phyloP scores from a whole-genome alignment of 2,888 invertebrate genomes.

The Xestoiulus laeticollis region DNA sequence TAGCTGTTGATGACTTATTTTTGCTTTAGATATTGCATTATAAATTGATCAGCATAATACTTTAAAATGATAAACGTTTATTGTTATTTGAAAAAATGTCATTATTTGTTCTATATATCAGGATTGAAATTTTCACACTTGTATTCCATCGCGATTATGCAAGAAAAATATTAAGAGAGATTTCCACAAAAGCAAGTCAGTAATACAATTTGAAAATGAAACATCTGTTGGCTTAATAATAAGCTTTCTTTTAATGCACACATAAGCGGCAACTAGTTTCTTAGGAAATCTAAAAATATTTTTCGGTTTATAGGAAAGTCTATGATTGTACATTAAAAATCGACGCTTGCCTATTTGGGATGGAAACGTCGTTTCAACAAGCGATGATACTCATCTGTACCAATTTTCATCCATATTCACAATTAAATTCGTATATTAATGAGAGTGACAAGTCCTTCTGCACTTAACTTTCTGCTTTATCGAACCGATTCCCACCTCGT shows the following conservation, averaged over 20 bases:
- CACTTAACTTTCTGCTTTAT: slow-evolving; percentile 34
- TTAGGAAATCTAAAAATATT: neutral
- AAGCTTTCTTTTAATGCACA: neutral
- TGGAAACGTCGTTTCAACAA: slow-evolving; percentile 1
- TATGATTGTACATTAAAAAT: slow-evolving; percentile 20
- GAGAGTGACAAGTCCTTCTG: slow-evolving; percentile 34
- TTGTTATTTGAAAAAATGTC: too few species aligned
- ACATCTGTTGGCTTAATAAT: slow-evolving; percentile 11
- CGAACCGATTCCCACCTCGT: slow-evolving; percentile 29
- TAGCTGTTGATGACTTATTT: too few species aligned
- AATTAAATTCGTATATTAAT: slow-evolving; percentile 37
- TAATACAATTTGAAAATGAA: neutral
- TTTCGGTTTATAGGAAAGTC: neutral
- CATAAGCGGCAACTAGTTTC: neutral
- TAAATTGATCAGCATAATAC: too few species aligned
- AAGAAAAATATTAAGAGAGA: neutral
- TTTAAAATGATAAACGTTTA: too few species aligned
- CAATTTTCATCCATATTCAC: slow-evolving; percentile 28
- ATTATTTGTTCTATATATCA: too few species aligned
- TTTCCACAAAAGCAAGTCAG: neutral
- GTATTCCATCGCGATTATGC: neutral
- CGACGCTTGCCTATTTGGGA: neutral
- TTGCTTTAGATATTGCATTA: too few species aligned
- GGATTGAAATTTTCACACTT: neutral
- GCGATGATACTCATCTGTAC: slow-evolving; percentile 34